Percentiles rank a stretch among this genome's conserved stretches.
phyloP scores from a whole-genome alignment of 2,888 invertebrate genomes.

The Brenthis ino region DNA sequence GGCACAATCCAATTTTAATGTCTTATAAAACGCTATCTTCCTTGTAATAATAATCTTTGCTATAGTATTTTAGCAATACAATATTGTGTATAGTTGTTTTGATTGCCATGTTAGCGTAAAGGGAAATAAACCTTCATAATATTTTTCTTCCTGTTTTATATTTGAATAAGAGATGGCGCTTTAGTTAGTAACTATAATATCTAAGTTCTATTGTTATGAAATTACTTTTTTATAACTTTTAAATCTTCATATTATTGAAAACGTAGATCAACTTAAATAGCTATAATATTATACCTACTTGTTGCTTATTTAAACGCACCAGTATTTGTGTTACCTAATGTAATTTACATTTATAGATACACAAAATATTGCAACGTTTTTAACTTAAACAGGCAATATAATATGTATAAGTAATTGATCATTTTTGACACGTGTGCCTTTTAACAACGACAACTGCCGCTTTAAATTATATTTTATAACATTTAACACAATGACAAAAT shows the following conservation, averaged over 20 bases:
- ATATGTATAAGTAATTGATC: background rate
- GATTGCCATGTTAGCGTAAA: background rate
- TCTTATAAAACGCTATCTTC: constrained; percentile 28
- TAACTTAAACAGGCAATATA: constrained; percentile 1
- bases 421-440: constrained; percentile 12
- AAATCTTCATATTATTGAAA: background rate
- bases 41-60: constrained; percentile 23
- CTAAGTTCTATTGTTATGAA: background rate
- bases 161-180: constrained; percentile 54
- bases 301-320: too few species aligned
- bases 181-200: background rate
- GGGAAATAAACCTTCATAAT: background rate
- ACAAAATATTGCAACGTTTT: too few species aligned
- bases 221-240: background rate
- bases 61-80: constrained; percentile 7
- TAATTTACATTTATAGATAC: too few species aligned
- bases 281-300: too few species aligned
- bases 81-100: constrained; percentile 6
- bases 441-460: constrained; percentile 2
- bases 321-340: too few species aligned
- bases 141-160: constrained; percentile 31
- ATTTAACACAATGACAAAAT: too few species aligned
- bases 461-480: too few species aligned
- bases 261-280: too few species aligned
- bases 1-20: constrained; percentile 21